phyloP scores from a whole-genome alignment of 2,797 vertebrate species.

The Myotis planiceps region DNA sequence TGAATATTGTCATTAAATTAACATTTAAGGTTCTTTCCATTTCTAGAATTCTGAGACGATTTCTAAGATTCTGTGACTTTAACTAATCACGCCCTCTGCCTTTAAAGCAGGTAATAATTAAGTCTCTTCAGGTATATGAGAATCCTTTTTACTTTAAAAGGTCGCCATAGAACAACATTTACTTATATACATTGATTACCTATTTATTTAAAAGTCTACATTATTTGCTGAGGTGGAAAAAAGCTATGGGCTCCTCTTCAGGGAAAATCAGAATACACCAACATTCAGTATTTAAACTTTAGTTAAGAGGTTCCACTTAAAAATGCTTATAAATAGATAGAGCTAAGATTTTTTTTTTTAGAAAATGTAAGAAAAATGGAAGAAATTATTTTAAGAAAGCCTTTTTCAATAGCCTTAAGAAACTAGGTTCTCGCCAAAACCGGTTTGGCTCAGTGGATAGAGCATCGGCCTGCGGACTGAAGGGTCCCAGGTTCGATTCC shows the following conservation, averaged over 20 bases:
- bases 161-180: neutral
- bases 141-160: slow-evolving; percentile 18
- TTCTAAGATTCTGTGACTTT: neutral
- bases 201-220: slow-evolving; percentile 30
- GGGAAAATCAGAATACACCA: neutral
- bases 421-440: neutral
- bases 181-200: neutral
- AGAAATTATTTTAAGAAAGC: neutral
- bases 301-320: neutral
- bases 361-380: neutral
- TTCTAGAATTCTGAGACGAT: neutral
- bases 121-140: neutral
- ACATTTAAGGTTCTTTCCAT: neutral
- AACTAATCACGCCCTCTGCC: neutral
- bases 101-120: slow-evolving; percentile 16
- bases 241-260: neutral
- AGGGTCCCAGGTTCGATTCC: no score
- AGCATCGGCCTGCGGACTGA: no score
- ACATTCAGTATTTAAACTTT: neutral
- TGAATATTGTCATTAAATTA: neutral
- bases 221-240: neutral
- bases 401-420: neutral
- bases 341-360: neutral
- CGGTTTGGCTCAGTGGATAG: no score
- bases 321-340: neutral